Evolutionary conservation across 2,797 vertebrate species (phyloP).

Genomic region (Sciaenops ocellatus): DNA sequence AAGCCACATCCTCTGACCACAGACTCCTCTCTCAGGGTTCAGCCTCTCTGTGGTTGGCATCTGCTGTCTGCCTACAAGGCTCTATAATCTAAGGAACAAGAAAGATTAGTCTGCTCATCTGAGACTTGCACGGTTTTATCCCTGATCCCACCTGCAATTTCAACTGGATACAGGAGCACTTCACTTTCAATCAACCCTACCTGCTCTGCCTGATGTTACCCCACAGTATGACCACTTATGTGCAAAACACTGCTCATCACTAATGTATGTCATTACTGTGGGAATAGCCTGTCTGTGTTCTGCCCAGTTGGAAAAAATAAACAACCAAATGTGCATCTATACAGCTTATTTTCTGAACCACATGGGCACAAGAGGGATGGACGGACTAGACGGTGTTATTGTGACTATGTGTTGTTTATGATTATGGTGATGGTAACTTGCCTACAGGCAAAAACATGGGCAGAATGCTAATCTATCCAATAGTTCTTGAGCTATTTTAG

Average conservation of each 20-base stretch:
- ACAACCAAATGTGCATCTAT: neutral
- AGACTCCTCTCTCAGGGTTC: conserved; percentile 37
- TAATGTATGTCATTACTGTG: conserved; percentile 29
- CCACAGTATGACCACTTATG: neutral
- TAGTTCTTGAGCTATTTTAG: neutral
- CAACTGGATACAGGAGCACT: conserved; percentile 7
- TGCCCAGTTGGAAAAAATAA: conserved; percentile 6
- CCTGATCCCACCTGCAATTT: conserved; percentile 35
- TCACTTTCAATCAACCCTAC: neutral
- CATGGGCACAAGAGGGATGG: conserved; percentile 9
- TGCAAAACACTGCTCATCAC: conserved; percentile 1
- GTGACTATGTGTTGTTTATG: neutral
- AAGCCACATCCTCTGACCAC: conserved; percentile 57
- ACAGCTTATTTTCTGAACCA: conserved; percentile 18
- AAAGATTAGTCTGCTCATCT: conserved; percentile 41
- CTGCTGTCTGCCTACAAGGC: conserved; percentile 1
- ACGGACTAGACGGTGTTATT: neutral
- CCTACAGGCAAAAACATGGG: neutral
- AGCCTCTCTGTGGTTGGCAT: conserved; percentile 14
- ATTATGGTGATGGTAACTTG: neutral
- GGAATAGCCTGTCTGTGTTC: conserved; percentile 7
- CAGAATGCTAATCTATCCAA: neutral
- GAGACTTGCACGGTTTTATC: conserved; percentile 20
- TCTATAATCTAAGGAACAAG: conserved; percentile 30
- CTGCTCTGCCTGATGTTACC: neutral